Conservation (phyloP, 2,888 invertebrate genomes). For the Mactromeris polynyma region DNA sequence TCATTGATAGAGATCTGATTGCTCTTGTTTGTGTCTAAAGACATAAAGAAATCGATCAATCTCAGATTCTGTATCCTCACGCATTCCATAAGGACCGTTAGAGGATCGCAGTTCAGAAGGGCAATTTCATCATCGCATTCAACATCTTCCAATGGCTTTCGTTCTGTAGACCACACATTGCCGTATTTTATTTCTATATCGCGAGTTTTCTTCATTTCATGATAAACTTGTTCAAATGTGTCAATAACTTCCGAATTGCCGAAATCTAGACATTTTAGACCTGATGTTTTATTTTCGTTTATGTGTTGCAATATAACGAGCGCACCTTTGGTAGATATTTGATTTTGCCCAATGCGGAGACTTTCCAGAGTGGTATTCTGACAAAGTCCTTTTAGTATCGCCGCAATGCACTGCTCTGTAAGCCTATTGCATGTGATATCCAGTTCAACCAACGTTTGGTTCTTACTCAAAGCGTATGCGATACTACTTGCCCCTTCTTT, state of each 20-base stretch:
- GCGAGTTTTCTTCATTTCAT: constrained; percentile 57
- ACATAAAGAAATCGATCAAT: constrained; percentile 70
- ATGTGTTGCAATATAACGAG: constrained; percentile 61
- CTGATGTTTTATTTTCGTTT: constrained; percentile 54
- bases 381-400: constrained; percentile 76
- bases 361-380: constrained; percentile 75
- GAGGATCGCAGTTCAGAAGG: constrained; percentile 66
- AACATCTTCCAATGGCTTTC: constrained; percentile 45
- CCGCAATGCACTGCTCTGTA: constrained; percentile 70
- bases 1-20: constrained; percentile 62
- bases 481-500: constrained; percentile 77
- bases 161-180: constrained; percentile 56
- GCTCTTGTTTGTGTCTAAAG: constrained; percentile 66
- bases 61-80: constrained; percentile 70
- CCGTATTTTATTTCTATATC: constrained; percentile 66
- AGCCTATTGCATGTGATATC: constrained; percentile 82
- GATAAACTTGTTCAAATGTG: constrained; percentile 62
- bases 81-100: constrained; percentile 74
- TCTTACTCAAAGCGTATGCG: constrained; percentile 71
- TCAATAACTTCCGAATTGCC: constrained; percentile 70
- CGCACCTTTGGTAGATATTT: constrained; percentile 68
- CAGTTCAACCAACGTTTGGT: constrained; percentile 76
- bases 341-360: constrained; percentile 64
- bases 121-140: constrained; percentile 61
- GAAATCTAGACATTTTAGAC: constrained; percentile 64